A percentile compares a stretch with the other conserved stretches of the same genome.
phyloP scores from a whole-genome alignment of 2,113 vertebrate species.

The Turdus rufiventris region DNA sequence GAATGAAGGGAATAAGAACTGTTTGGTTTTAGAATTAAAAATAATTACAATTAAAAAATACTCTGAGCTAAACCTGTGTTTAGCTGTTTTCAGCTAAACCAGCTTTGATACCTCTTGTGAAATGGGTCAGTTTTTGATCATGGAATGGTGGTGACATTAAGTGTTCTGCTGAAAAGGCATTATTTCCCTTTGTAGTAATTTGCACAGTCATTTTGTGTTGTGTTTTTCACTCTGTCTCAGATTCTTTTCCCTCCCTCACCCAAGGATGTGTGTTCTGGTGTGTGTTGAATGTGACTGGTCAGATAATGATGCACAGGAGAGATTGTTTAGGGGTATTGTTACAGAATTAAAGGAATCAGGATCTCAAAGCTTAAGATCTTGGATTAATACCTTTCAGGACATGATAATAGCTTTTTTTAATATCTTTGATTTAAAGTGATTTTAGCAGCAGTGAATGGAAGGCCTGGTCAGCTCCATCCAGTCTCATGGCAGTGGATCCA shows the following conservation, averaged over 20 bases:
- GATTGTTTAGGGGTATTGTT: not conserved
- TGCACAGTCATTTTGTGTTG: conserved; percentile 23
- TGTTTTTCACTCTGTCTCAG: not conserved
- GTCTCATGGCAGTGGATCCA: not conserved
- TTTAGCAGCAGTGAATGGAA: not conserved
- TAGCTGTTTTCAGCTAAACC: conserved; percentile 15
- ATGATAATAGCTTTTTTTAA: not conserved
- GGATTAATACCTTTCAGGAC: not conserved
- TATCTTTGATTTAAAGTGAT: not conserved
- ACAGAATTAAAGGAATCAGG: not conserved
- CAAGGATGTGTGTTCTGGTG: not conserved
- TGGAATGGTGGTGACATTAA: not conserved
- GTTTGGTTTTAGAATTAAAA: not conserved
- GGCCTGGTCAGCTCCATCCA: not conserved
- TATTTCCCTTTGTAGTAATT: conserved; percentile 31
- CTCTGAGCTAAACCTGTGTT: not conserved
- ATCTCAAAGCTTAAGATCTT: not conserved
- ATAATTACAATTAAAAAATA: not conserved
- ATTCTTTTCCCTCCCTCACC: not conserved
- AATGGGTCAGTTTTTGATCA: conserved; percentile 27
- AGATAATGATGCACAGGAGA: not conserved
- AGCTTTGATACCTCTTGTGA: conserved; percentile 52
- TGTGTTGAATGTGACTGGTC: not conserved
- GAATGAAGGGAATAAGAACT: conserved; percentile 48
- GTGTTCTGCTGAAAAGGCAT: conserved; percentile 29